A percentile compares a stretch with the other conserved stretches of the same genome.
Conservation (phyloP, 2,888 invertebrate genomes). For the Catocala nupta region DNA sequence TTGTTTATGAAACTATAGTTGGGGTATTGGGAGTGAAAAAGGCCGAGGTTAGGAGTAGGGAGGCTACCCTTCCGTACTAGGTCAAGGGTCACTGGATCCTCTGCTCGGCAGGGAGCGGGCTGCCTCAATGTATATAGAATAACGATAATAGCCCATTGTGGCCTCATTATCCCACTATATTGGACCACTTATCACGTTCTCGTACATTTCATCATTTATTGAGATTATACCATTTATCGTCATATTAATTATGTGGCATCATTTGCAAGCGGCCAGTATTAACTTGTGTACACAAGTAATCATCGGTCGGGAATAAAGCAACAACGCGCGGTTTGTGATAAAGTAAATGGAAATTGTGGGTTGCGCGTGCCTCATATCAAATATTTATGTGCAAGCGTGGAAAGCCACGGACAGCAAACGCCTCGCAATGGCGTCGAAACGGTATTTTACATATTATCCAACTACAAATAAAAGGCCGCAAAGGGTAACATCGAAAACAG, state of each 20-base stretch:
- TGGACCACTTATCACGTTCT: conserved; percentile 63
- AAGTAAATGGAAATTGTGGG: conserved; percentile 62
- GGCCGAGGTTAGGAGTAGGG: conserved; percentile 40
- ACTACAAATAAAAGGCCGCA: conserved; percentile 65
- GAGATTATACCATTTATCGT: conserved; percentile 38
- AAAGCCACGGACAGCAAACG: conserved; percentile 56
- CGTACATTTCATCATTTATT: conserved; percentile 50
- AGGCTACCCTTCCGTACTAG: conserved; percentile 59
- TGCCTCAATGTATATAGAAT: conserved; percentile 66
- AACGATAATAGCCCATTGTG: conserved; percentile 71
- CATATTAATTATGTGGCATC: conserved; percentile 43
- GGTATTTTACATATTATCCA: conserved; percentile 64
- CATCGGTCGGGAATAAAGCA: conserved; percentile 56
- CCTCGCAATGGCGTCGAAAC: conserved; percentile 61
- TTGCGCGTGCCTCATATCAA: conserved; percentile 66
- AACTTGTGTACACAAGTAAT: conserved; percentile 56
- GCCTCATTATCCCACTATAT: conserved; percentile 67
- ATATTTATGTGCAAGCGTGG: conserved; percentile 67
- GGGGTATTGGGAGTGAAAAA: conserved; percentile 53
- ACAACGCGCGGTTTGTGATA: conserved; percentile 52
- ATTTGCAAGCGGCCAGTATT: conserved; percentile 42
- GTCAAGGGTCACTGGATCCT: conserved; percentile 73
- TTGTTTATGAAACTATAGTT: conserved; percentile 57
- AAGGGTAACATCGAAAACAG: conserved; percentile 58
- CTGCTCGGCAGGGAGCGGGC: conserved; percentile 46